A percentile compares a stretch with the other conserved stretches of the same genome.
These are phyloP conservation scores for Bagarius yarrelli DNA, from an alignment of 2,113 vertebrate species.

Conservation along the genomic window DNA sequence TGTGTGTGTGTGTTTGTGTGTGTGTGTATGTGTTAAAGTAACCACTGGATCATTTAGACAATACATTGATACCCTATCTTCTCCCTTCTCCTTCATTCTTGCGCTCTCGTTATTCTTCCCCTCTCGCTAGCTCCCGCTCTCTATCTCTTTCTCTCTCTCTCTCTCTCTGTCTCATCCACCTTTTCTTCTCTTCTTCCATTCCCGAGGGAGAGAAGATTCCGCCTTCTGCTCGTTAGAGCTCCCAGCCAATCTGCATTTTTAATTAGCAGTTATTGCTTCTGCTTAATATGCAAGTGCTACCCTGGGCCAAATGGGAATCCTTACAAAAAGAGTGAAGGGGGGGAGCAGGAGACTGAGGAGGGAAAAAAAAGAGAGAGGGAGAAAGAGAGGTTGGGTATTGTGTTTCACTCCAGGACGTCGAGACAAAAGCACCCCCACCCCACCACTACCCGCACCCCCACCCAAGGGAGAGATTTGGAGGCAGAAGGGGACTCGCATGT, in stretches of 20 bases:
- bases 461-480: constrained; percentile 73
- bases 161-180: constrained; percentile 61
- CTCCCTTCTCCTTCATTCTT: constrained; percentile 48
- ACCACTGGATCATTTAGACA: constrained; percentile 28
- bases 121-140: constrained; percentile 55
- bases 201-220: constrained; percentile 74
- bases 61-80: constrained; percentile 38
- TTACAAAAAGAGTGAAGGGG: constrained; percentile 60
- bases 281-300: constrained; percentile 83
- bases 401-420: constrained; percentile 76
- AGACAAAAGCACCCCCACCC: constrained; percentile 67
- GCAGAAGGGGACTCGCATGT: constrained; percentile 54
- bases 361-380: not conserved
- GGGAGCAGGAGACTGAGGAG: constrained; percentile 45
- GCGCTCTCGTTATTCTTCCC: constrained; percentile 32
- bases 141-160: constrained; percentile 49
- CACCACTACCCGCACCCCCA: constrained; percentile 38
- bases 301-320: constrained; percentile 79
- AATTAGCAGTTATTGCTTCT: constrained; percentile 83
- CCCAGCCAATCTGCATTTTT: constrained; percentile 82
- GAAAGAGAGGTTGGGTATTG: constrained; percentile 71
- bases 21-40: not conserved
- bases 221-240: constrained; percentile 80
- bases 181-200: constrained; percentile 52
- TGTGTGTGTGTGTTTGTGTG: constrained; percentile 52